Percentiles rank a stretch among this genome's conserved stretches.
phyloP scores from a whole-genome alignment of 1,140 invertebrate genomes.

The Phortica variegata region DNA sequence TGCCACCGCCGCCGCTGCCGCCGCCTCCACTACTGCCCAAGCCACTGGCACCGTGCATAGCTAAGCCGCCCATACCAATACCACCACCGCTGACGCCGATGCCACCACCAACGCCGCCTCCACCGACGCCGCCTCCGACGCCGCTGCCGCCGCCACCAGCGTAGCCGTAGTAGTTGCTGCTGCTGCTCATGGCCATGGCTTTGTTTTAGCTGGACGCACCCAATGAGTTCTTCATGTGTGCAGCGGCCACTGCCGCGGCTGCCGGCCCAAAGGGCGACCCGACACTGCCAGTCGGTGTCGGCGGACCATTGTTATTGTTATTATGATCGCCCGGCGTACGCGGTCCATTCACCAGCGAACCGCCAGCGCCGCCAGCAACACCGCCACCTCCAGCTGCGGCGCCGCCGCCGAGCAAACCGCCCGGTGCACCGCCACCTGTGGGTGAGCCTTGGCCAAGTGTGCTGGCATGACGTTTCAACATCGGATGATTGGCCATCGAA shows the following conservation, averaged over 20 bases:
- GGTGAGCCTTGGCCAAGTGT: slow-evolving; percentile 48
- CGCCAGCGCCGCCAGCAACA: background rate
- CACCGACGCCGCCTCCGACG: background rate
- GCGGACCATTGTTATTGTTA: slow-evolving; percentile 50
- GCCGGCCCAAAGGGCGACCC: slow-evolving; percentile 44
- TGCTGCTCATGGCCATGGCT: slow-evolving; percentile 36
- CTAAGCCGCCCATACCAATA: slow-evolving; percentile 5
- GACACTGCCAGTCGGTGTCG: slow-evolving; percentile 32
- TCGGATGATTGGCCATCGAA: slow-evolving; percentile 88
- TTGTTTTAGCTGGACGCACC: slow-evolving; percentile 57
- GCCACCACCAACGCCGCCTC: slow-evolving; percentile 8
- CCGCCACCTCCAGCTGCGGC: slow-evolving; percentile 15
- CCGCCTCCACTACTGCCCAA: slow-evolving; percentile 11
- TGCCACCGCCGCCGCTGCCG: slow-evolving; percentile 38
- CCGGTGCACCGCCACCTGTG: slow-evolving; percentile 27
- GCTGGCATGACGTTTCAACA: slow-evolving; percentile 83
- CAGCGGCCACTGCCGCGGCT: slow-evolving; percentile 41
- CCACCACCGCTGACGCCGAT: slow-evolving; percentile 12
- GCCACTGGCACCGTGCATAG: too few species aligned
- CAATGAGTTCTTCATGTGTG: slow-evolving; percentile 54
- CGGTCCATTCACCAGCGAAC: slow-evolving; percentile 34
- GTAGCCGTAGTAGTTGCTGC: slow-evolving; percentile 33
- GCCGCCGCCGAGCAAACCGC: slow-evolving; percentile 19
- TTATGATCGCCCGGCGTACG: slow-evolving; percentile 51
- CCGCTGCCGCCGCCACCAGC: slow-evolving; percentile 25